These are phyloP conservation scores for Furcifer pardalis DNA, from an alignment of 2,797 vertebrate genomes.

Conservation along the genomic window DNA sequence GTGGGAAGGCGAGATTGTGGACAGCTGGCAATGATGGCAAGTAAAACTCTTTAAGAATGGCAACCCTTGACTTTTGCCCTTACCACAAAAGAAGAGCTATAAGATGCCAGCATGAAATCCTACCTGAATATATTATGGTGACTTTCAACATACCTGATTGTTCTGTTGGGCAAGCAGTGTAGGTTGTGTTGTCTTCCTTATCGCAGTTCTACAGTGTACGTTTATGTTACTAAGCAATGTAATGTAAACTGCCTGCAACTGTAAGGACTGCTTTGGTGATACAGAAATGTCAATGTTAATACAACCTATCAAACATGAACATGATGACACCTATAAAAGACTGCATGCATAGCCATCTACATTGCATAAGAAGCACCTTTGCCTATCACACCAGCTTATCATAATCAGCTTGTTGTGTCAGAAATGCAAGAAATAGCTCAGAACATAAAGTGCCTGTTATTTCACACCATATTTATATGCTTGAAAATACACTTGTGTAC, in stretches of 20 bases:
- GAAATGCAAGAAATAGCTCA: neutral
- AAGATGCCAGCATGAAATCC: slow-evolving; percentile 7
- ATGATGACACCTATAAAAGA: neutral
- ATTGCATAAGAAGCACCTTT: neutral
- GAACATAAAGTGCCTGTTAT: neutral
- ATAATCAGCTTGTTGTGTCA: neutral
- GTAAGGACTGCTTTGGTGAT: neutral
- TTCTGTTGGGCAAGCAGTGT: neutral
- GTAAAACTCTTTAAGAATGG: neutral
- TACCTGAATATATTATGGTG: neutral
- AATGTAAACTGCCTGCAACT: neutral
- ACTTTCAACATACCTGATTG: neutral
- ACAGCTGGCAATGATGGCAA: neutral
- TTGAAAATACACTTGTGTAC: neutral
- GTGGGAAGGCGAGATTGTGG: neutral
- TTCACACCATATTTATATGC: neutral
- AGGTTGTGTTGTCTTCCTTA: slow-evolving; percentile 8
- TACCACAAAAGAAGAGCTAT: neutral
- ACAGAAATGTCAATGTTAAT: neutral
- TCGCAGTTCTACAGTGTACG: neutral
- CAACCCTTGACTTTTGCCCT: neutral
- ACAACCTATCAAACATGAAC: neutral
- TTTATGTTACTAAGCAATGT: neutral
- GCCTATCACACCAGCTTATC: neutral
- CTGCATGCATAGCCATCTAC: neutral